These are phyloP conservation scores for Wasmannia auropunctata DNA, from an alignment of 1,140 invertebrate genomes.

Conservation along the genomic window DNA sequence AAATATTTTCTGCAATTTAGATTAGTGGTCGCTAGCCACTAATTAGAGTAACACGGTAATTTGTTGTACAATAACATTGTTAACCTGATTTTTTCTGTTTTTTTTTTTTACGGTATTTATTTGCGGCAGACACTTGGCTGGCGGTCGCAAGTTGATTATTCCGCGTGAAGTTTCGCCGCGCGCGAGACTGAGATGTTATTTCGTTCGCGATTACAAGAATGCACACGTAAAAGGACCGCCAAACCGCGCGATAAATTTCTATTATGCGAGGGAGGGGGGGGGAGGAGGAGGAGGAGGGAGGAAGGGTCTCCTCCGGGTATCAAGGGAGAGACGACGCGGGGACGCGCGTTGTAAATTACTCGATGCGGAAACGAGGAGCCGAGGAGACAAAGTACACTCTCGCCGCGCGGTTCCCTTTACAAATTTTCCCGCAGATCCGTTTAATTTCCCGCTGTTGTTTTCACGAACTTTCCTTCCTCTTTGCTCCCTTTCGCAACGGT, in stretches of 20 bases:
- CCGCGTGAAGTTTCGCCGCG: slow-evolving; percentile 19
- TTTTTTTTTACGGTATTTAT: neutral
- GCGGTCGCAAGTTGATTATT: slow-evolving; percentile 8
- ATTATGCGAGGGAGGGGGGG: no score
- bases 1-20: neutral
- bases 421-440: slow-evolving; percentile 40
- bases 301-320: neutral
- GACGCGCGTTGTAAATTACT: slow-evolving; percentile 44
- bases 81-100: neutral
- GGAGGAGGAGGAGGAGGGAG: slow-evolving; percentile 1
- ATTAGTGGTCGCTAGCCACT: neutral
- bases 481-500: slow-evolving; percentile 21
- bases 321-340: neutral
- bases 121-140: neutral
- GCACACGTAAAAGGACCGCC: slow-evolving; percentile 31
- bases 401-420: slow-evolving; percentile 36
- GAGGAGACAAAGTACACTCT: slow-evolving; percentile 36
- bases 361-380: slow-evolving; percentile 36
- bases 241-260: slow-evolving; percentile 71
- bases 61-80: neutral
- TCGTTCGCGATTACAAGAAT: slow-evolving; percentile 39
- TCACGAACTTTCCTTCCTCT: slow-evolving; percentile 19
- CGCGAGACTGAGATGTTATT: slow-evolving; percentile 16
- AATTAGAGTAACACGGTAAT: neutral
- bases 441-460: slow-evolving; percentile 26